phyloP scores from a whole-genome alignment of 2,888 invertebrate genomes.

The Philopedon plagiatum region DNA sequence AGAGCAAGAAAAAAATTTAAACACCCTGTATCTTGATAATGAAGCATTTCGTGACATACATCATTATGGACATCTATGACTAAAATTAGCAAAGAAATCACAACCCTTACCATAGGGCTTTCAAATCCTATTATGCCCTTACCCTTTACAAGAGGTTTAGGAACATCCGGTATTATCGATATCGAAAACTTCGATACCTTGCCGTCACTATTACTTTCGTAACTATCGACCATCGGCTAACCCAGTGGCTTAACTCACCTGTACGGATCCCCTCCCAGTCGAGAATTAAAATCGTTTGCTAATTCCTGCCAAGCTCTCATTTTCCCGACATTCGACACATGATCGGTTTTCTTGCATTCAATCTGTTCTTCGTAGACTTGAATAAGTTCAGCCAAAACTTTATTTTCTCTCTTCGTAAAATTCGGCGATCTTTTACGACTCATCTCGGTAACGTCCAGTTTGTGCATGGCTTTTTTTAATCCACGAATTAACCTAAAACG shows the following conservation, averaged over 20 bases:
- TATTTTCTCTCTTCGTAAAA: conserved; percentile 33
- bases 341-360: conserved; percentile 29
- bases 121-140: no score
- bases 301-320: conserved; percentile 40
- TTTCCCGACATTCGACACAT: conserved; percentile 28
- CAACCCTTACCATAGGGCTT: no score
- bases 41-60: no score
- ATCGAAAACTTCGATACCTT: not conserved
- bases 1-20: no score
- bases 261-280: conserved; percentile 32
- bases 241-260: conserved; percentile 23
- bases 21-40: no score
- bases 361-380: conserved; percentile 33
- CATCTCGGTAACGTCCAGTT: conserved; percentile 16
- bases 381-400: conserved; percentile 24
- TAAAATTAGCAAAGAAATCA: no score
- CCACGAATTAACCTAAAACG: conserved; percentile 21
- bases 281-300: conserved; percentile 39
- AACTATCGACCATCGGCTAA: not conserved
- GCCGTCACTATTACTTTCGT: not conserved
- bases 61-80: no score
- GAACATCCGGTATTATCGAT: no score
- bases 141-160: no score
- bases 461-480: conserved; percentile 22
- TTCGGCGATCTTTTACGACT: conserved; percentile 37